Evolutionary conservation across 2,797 vertebrate species (phyloP).

Genomic region (Chaetophractus vellerosus): DNA sequence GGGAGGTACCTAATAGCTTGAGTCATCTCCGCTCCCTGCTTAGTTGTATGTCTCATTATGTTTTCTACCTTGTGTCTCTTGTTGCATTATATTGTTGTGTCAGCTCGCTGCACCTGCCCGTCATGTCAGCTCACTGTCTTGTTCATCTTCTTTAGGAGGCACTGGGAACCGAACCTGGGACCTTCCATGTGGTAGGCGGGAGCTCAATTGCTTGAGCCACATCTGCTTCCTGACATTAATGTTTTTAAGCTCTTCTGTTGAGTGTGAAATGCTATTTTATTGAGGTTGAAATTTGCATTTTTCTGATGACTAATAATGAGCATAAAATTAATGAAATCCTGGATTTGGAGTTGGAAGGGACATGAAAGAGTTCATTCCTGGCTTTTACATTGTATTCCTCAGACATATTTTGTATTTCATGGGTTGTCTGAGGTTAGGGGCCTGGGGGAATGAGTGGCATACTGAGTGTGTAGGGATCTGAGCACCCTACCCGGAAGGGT

Average conservation of each 20-base stretch:
- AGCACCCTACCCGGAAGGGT: background rate
- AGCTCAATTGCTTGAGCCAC: no score
- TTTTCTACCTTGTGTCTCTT: no score
- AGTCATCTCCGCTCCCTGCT: no score
- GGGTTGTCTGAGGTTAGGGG: background rate
- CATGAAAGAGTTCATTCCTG: conserved; percentile 13
- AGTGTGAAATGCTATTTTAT: conserved; percentile 11
- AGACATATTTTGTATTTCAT: background rate
- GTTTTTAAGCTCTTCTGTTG: conserved; percentile 13
- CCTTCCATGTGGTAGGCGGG: no score
- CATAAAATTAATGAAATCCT: conserved; percentile 27
- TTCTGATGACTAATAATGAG: background rate
- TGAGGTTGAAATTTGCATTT: conserved; percentile 56
- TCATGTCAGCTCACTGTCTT: no score
- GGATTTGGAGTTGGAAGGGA: background rate
- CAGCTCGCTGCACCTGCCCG: no score
- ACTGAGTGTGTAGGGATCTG: background rate
- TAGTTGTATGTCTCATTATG: no score
- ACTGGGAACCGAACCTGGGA: no score
- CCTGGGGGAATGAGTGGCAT: background rate
- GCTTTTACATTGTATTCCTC: conserved; percentile 7
- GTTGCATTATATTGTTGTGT: no score
- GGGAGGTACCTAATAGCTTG: no score
- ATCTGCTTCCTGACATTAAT: no score
- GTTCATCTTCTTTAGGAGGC: no score